Base-by-base conservation (phyloP, 2,797 vertebrate genomes). In the Phalanger gymnotis region DNA sequence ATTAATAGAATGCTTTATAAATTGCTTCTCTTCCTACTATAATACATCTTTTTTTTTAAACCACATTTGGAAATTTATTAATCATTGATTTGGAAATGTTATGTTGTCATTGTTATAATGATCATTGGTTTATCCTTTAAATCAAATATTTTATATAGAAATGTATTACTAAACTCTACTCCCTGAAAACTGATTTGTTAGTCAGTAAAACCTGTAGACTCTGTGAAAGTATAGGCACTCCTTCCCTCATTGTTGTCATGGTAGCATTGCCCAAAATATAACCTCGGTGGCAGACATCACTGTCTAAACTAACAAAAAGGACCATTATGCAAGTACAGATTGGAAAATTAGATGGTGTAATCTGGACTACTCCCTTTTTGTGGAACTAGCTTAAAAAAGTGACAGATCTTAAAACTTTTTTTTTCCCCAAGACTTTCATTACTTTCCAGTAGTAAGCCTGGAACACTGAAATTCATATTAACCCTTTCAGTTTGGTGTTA, bases 331-430 rank as follows among this genome's bases (percentile, higher is more conserved):
- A 52, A 57, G 96, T 96, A 66, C 53, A 58, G 92, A 34, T 93
- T 94, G 96, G 96, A 96, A 96, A 97, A 96, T 95, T 96, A 90
- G 61, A 53, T 98, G 97, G 53, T 97, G 58, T 92, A 93, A 94
- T 97, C 92, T 91, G 89, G 92, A 97, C 92, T 94, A 94, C 92
- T 96, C 91, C 92, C 93, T 96, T 97, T 95, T 90, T 92, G 55
- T 91, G 52, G 56, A 94, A 40, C 54, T 55, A 27, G 34, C 40
- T 54, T 92, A 57, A 31, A 73, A 96, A 92, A 96, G 87, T 92
- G 89, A 53, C 92, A 92, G 92, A 93, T 95, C 90, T 92, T 56
- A n/a, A 1, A 61, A n/a, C 92, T 87, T 87, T 87, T 87, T 81
- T 47, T 81, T 53, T 90, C 40, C 53, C 14, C 14, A 95, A 22